A percentile compares a stretch with the other conserved stretches of the same genome.
Conservation (phyloP, 2,888 invertebrate genomes). For the Therioaphis trifolii region DNA sequence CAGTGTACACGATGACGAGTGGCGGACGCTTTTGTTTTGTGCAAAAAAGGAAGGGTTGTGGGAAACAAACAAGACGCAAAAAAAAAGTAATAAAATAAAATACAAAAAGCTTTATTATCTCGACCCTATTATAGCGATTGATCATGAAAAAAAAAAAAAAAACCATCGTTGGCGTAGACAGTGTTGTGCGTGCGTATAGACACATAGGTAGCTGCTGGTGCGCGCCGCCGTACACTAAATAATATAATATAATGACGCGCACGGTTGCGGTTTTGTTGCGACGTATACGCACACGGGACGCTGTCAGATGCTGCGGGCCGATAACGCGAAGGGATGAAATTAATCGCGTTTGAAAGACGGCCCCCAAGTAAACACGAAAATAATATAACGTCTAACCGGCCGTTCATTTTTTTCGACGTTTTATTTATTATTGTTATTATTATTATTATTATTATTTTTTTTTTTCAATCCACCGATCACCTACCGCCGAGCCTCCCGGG, state of each 20-base stretch:
- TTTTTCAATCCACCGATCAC: constrained; percentile 1
- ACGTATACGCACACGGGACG: background rate
- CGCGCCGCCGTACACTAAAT: constrained; percentile 2
- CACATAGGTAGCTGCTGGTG: background rate
- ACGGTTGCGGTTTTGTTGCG: constrained; percentile 59
- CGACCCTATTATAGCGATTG: background rate
- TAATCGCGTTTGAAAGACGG: constrained; percentile 59
- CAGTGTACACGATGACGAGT: too few species aligned
- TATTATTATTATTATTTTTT: background rate
- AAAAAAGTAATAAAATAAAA: constrained; percentile 6
- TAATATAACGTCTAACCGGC: constrained; percentile 29
- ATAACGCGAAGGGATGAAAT: constrained; percentile 53
- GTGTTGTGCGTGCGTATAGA: background rate
- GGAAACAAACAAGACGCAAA: constrained; percentile 26
- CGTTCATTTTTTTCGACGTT: constrained; percentile 9
- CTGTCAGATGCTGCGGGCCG: constrained; percentile 62
- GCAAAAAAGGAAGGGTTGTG: constrained; percentile 38
- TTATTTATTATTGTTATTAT: background rate
- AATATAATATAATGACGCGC: constrained; percentile 37
- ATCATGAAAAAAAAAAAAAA: constrained; percentile 22
- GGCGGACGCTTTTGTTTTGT: constrained; percentile 37
- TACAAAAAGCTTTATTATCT: constrained; percentile 29
- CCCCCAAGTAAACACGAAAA: constrained; percentile 51
- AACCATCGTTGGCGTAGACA: background rate
- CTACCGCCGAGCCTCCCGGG: background rate